These are phyloP conservation scores for Graptemys geographica DNA, from an alignment of 2,797 vertebrate genomes.

Conservation along the genomic window DNA sequence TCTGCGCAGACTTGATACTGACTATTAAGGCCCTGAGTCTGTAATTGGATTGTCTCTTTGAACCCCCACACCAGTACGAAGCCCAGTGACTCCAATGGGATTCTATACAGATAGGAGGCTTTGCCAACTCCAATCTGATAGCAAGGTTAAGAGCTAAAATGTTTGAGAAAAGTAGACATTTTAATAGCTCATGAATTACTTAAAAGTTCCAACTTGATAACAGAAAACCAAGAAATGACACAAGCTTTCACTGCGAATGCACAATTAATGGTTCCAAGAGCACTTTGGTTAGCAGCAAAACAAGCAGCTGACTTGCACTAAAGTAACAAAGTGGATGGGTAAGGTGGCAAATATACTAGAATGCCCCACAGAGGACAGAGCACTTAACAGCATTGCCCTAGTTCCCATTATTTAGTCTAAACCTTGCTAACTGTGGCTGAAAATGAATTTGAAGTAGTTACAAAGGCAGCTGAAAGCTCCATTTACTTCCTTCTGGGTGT, in stretches of 20 bases:
- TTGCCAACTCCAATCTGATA: background rate
- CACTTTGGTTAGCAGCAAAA: background rate
- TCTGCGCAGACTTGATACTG: background rate
- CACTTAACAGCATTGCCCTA: fast-evolving
- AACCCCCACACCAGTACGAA: background rate
- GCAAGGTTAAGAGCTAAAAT: fast-evolving
- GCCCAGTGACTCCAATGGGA: fast-evolving
- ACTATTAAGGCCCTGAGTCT: background rate
- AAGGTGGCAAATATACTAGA: background rate
- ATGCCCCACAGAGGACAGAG: fast-evolving
- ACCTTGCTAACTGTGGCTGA: background rate
- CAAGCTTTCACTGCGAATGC: background rate
- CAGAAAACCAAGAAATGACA: background rate
- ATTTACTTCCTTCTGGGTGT: no score
- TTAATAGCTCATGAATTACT: background rate
- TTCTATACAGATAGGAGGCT: fast-evolving
- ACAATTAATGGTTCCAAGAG: background rate
- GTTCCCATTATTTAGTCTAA: background rate
- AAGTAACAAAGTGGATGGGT: background rate
- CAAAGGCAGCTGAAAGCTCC: background rate
- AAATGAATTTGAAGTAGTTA: background rate
- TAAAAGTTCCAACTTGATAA: background rate
- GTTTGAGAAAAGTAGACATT: background rate
- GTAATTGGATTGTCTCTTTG: background rate
- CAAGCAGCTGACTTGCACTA: background rate